Conservation (phyloP, 92 coral and sea anemone species). For the Heteractis magnifica region DNA sequence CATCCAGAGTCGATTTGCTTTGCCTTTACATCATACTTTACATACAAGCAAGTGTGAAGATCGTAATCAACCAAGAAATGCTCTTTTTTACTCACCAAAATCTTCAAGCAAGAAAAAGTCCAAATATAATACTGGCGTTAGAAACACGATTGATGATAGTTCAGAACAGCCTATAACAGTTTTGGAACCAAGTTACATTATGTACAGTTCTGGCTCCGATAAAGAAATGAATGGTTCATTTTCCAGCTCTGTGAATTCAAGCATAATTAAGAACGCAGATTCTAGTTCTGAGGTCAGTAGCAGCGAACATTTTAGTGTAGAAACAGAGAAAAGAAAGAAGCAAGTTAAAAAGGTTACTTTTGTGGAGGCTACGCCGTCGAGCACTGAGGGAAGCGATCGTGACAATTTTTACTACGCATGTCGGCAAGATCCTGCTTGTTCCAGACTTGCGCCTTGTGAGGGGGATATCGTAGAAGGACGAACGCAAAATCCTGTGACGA, state of each 20-base stretch:
- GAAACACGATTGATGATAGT: no score
- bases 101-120: neutral
- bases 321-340: neutral
- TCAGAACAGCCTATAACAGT: neutral
- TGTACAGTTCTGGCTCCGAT: slow-evolving; percentile 45
- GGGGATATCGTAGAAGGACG: neutral
- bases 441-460: neutral
- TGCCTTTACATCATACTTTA: neutral
- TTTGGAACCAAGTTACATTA: neutral
- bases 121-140: neutral
- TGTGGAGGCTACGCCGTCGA: slow-evolving; percentile 58
- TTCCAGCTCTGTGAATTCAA: slow-evolving; percentile 12
- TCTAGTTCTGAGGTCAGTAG: slow-evolving; percentile 31
- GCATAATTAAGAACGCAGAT: neutral
- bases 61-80: neutral
- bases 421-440: no score
- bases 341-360: slow-evolving; percentile 70
- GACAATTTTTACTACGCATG: no score
- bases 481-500: neutral
- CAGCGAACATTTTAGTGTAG: neutral
- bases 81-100: neutral
- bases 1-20: neutral
- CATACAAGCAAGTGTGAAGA: neutral
- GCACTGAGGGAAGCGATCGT: slow-evolving; percentile 27
- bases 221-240: slow-evolving; percentile 3